Conservation (phyloP, 37 sponge, comb jelly and placozoan species). For the Corticium candelabrum region DNA sequence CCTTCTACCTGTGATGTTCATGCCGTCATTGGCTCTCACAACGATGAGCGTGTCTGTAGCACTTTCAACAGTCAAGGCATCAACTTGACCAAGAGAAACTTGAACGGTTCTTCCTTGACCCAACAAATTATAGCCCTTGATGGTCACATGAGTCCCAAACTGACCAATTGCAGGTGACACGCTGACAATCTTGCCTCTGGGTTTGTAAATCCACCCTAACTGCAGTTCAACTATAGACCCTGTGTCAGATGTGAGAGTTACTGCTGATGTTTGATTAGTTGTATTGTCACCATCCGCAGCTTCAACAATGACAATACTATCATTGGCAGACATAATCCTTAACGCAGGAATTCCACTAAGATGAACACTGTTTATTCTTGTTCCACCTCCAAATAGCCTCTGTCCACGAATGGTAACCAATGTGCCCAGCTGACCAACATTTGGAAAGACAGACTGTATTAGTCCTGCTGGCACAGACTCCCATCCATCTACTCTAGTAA, state of each 20-base stretch:
- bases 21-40: background rate
- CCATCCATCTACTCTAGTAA: background rate
- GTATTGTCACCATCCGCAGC: background rate
- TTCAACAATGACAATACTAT: background rate
- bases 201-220: constrained; percentile 25
- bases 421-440: constrained; percentile 44
- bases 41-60: background rate
- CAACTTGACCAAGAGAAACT: constrained; percentile 15
- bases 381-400: constrained; percentile 35
- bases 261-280: background rate
- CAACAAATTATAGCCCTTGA: constrained; percentile 29
- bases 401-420: constrained; percentile 40
- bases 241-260: constrained; percentile 36
- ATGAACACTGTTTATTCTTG: background rate
- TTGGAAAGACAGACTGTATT: constrained; percentile 28
- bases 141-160: constrained; percentile 36
- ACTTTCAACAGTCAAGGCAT: background rate
- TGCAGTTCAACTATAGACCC: constrained; percentile 25
- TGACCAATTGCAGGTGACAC: constrained; percentile 37
- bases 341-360: background rate
- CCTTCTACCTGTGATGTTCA: background rate
- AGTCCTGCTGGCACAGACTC: background rate
- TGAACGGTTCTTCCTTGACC: constrained; percentile 2
- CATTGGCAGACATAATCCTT: background rate
- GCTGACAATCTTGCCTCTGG: constrained; percentile 24